Conservation (phyloP, 2,797 vertebrate genomes). For the Cyprinodon diabolis region DNA sequence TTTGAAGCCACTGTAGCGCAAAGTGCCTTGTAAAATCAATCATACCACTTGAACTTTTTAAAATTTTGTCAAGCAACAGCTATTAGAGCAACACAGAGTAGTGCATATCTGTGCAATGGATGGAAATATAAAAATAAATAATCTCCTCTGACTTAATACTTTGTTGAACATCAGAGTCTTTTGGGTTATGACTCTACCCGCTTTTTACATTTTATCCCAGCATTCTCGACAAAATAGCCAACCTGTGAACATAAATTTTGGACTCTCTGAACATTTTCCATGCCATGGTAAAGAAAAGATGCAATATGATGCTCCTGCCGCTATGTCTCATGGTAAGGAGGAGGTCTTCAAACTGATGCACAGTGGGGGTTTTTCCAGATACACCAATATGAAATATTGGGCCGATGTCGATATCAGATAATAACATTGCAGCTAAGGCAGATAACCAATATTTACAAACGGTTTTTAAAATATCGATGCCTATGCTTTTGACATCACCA, state of each 20-base stretch:
- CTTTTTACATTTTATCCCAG: not conserved
- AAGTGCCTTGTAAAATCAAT: constrained; percentile 1
- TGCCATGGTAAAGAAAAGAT: too few species aligned
- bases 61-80: not conserved
- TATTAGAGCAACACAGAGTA: not conserved
- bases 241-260: not conserved
- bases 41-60: not conserved
- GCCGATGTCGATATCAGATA: too few species aligned
- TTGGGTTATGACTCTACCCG: not conserved
- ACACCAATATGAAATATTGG: too few species aligned
- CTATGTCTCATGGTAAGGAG: too few species aligned
- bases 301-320: too few species aligned
- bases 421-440: too few species aligned
- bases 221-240: not conserved
- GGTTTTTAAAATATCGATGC: too few species aligned
- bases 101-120: not conserved
- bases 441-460: too few species aligned
- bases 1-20: constrained; percentile 27
- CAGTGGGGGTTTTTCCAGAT: too few species aligned
- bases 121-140: not conserved
- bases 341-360: too few species aligned
- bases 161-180: not conserved
- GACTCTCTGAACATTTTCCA: not conserved
- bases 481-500: too few species aligned
- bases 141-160: not conserved